A percentile compares a stretch with the other conserved stretches of the same genome.
phyloP scores from a whole-genome alignment of 92 coral and sea anemone species.

The Chrysogorgia sp. region DNA sequence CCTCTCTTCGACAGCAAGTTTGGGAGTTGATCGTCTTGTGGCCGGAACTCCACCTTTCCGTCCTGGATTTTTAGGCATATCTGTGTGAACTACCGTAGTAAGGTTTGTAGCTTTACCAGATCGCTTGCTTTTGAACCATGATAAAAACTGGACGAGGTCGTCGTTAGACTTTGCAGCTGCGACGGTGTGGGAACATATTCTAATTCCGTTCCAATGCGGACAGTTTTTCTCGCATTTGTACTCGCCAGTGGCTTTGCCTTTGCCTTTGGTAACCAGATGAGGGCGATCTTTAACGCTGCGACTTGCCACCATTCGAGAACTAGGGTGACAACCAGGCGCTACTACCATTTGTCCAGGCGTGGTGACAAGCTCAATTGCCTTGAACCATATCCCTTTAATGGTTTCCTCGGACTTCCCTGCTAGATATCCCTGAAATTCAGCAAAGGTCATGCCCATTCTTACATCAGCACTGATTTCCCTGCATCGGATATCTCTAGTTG shows the following conservation, averaged over 20 bases:
- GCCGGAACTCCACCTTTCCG: constrained; percentile 48
- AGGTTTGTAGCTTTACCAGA: constrained; percentile 21
- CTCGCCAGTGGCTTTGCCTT: constrained; percentile 49
- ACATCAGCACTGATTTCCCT: background rate
- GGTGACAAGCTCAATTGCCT: constrained; percentile 42
- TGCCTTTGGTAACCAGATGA: constrained; percentile 50
- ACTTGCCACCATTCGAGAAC: constrained; percentile 52
- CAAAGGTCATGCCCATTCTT: background rate
- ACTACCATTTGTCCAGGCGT: constrained; percentile 35
- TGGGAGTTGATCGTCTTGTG: constrained; percentile 16
- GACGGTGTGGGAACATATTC: constrained; percentile 51
- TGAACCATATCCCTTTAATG: constrained; percentile 41
- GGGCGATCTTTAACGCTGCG: constrained; percentile 42
- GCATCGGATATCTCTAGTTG: constrained; percentile 2
- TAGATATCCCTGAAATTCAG: constrained; percentile 37
- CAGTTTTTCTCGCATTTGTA: constrained; percentile 45
- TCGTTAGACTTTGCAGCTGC: constrained; percentile 51
- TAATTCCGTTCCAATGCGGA: constrained; percentile 48
- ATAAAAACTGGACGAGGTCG: constrained; percentile 30
- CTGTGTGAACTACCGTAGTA: constrained; percentile 38
- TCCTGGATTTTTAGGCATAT: constrained; percentile 60
- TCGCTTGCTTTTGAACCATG: constrained; percentile 22
- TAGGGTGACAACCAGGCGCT: constrained; percentile 58
- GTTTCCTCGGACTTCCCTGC: constrained; percentile 40
- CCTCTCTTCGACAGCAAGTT: constrained; percentile 27